These are phyloP conservation scores for Athetis lepigone DNA, from an alignment of 2,888 invertebrate genomes.

Conservation along the genomic window DNA sequence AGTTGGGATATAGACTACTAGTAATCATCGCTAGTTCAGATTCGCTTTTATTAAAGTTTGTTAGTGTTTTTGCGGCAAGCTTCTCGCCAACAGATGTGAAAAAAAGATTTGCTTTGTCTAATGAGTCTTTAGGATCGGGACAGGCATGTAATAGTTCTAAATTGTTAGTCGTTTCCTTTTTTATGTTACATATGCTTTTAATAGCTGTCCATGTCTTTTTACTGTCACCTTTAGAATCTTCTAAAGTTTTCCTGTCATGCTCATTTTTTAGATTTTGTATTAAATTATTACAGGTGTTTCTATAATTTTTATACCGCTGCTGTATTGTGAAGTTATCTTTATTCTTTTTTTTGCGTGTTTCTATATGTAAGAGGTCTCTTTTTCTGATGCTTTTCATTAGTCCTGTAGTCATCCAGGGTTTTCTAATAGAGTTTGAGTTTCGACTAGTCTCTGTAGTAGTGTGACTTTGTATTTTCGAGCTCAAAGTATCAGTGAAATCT, in stretches of 20 bases:
- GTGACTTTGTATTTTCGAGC: background rate
- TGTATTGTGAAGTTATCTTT: conserved; percentile 2
- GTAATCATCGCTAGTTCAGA: too few species aligned
- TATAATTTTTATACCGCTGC: conserved; percentile 6
- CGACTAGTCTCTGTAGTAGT: conserved; percentile 1
- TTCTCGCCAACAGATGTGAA: conserved; percentile 12
- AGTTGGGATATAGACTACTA: too few species aligned
- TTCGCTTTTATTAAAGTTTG: too few species aligned
- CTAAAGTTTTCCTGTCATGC: background rate
- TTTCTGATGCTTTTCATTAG: background rate
- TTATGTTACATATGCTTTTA: conserved; percentile 5
- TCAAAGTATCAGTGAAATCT: conserved; percentile 10
- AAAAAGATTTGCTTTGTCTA: background rate
- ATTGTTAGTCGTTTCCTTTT: background rate
- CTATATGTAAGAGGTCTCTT: conserved; percentile 7
- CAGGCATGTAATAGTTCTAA: background rate
- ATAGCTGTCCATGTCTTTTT: too few species aligned
- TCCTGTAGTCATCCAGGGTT: conserved; percentile 5
- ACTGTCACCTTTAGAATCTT: conserved; percentile 1
- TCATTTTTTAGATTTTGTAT: conserved; percentile 11
- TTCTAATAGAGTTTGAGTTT: conserved; percentile 7
- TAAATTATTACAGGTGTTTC: conserved; percentile 15
- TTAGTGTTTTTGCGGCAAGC: conserved; percentile 2
- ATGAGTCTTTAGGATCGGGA: background rate
- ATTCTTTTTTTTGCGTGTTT: conserved; percentile 2